Conservation (phyloP, 2,113 vertebrate species). For the Myodes glareolus region DNA sequence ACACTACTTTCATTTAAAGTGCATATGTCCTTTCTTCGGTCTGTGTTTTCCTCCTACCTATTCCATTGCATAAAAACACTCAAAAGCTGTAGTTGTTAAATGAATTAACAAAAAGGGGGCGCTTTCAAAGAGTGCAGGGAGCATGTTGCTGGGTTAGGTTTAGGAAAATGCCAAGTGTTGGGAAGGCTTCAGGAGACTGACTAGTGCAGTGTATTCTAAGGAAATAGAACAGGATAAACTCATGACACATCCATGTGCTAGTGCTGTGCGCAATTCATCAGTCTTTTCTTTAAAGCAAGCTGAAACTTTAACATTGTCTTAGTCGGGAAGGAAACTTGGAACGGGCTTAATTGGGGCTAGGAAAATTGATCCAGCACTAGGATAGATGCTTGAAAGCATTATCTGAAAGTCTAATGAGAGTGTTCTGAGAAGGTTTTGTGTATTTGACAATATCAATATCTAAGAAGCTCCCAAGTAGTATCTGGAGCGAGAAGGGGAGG, state of each 20-base stretch:
- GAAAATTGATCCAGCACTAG: neutral
- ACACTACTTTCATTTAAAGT: neutral
- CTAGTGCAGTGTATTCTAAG: neutral
- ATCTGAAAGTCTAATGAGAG: neutral
- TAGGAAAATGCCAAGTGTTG: neutral
- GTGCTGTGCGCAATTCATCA: neutral
- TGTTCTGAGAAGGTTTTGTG: neutral
- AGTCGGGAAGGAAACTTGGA: neutral
- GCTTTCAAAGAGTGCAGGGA: neutral
- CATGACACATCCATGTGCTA: neutral
- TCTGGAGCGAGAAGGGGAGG: neutral
- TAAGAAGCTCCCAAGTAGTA: neutral
- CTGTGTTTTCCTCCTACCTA: neutral
- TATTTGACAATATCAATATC: neutral
- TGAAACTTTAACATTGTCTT: neutral
- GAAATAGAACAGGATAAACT: neutral
- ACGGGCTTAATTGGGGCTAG: neutral
- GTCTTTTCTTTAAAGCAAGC: neutral
- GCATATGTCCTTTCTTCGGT: no score
- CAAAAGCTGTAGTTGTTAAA: neutral
- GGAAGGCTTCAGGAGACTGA: neutral
- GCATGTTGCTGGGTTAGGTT: neutral
- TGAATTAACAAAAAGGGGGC: neutral
- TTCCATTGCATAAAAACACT: neutral
- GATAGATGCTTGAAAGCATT: neutral